phyloP scores from a whole-genome alignment of 2,113 vertebrate genomes.

The Gallinago paraguaiae region DNA sequence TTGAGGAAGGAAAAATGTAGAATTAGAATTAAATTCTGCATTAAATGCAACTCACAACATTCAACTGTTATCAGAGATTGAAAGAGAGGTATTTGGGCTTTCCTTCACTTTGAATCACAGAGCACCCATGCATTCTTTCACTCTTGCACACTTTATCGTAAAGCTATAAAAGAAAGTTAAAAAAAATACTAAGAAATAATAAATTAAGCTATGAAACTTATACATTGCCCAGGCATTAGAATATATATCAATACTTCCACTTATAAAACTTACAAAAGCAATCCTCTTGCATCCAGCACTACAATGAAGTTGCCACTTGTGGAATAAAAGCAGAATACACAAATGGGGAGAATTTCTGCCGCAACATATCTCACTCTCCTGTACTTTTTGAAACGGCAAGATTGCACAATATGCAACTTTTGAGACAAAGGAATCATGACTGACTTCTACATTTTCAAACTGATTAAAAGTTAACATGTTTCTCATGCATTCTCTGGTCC shows the following conservation, averaged over 20 bases:
- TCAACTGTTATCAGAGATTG: neutral
- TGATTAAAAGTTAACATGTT: neutral
- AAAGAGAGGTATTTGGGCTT: neutral
- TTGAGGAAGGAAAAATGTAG: neutral
- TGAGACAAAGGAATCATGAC: neutral
- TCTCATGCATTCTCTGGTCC: neutral
- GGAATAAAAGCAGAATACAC: neutral
- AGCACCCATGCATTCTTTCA: neutral
- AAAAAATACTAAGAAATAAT: neutral
- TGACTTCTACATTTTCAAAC: neutral
- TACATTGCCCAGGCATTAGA: neutral
- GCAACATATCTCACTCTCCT: neutral
- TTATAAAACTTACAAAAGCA: neutral
- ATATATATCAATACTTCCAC: neutral
- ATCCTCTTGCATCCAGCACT: neutral
- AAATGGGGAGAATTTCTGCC: neutral
- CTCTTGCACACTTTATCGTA: neutral
- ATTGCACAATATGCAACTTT: neutral
- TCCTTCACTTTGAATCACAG: neutral
- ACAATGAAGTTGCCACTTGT: neutral
- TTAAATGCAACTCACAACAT: neutral
- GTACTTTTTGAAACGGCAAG: neutral
- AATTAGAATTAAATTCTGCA: neutral
- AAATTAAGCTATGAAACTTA: neutral
- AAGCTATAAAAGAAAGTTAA: neutral